Evolutionary conservation across 2,888 invertebrate species (phyloP).

Genomic region (Epinotia bilunana): DNA sequence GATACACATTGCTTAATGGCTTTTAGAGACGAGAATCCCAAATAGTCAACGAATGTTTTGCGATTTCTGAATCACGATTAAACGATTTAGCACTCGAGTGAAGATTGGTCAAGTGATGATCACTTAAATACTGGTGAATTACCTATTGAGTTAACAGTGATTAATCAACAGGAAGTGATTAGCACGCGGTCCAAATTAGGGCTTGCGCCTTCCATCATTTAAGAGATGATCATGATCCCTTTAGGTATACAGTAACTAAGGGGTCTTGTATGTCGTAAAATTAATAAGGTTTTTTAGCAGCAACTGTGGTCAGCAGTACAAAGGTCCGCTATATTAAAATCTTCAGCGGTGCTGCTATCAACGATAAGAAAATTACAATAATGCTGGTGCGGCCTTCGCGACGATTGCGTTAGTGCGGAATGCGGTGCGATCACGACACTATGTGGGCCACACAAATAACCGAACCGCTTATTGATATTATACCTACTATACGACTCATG

Average conservation of each 20-base stretch:
- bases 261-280: background rate
- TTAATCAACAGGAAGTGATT: background rate
- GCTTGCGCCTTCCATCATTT: background rate
- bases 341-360: conserved; percentile 10
- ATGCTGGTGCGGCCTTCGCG: conserved; percentile 63
- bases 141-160: background rate
- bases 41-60: conserved; percentile 29
- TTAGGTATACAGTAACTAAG: background rate
- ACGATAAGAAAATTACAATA: conserved; percentile 40
- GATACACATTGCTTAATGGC: conserved; percentile 31
- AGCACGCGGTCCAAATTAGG: background rate
- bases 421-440: conserved; percentile 70
- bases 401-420: conserved; percentile 72
- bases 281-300: background rate
- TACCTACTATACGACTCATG: conserved; percentile 44
- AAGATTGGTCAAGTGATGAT: background rate
- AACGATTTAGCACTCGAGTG: background rate
- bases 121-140: background rate
- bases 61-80: conserved; percentile 29
- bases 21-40: conserved; percentile 25
- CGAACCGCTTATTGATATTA: conserved; percentile 35
- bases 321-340: conserved; percentile 9
- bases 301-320: too few species aligned
- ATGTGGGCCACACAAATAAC: conserved; percentile 65
- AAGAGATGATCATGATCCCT: background rate